These are phyloP conservation scores for Catamblyrhynchus diadema DNA, from an alignment of 2,797 vertebrate genomes.

Conservation along the genomic window DNA sequence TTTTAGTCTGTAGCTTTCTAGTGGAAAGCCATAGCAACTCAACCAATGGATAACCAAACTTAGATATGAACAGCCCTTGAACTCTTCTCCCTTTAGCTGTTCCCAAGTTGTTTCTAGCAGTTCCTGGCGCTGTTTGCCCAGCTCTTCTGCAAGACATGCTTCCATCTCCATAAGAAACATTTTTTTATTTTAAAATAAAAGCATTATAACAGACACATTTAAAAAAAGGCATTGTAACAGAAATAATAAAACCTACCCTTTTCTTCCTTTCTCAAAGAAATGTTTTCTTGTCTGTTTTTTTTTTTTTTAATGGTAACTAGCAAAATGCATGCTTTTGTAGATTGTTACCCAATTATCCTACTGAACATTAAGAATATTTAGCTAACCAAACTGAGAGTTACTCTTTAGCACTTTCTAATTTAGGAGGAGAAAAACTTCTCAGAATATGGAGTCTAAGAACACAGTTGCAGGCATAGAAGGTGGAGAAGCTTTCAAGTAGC, in stretches of 20 bases:
- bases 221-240: background rate
- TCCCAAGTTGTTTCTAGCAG: background rate
- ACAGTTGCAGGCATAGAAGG: background rate
- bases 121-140: background rate
- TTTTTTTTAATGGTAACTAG: background rate
- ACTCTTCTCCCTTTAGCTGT: background rate
- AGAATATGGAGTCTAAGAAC: background rate
- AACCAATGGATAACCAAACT: background rate
- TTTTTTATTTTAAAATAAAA: background rate
- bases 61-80: background rate
- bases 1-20: background rate
- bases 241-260: background rate
- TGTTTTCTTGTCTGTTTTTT: background rate
- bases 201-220: background rate
- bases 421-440: background rate
- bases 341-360: background rate
- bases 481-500: background rate
- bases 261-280: background rate
- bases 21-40: background rate
- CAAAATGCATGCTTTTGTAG: background rate
- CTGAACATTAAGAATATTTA: background rate
- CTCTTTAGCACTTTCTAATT: background rate
- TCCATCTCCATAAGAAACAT: background rate
- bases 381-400: background rate
- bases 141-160: accelerated